Base-by-base conservation (phyloP, 2,797 vertebrate species). In the Neoniphon sammara region DNA sequence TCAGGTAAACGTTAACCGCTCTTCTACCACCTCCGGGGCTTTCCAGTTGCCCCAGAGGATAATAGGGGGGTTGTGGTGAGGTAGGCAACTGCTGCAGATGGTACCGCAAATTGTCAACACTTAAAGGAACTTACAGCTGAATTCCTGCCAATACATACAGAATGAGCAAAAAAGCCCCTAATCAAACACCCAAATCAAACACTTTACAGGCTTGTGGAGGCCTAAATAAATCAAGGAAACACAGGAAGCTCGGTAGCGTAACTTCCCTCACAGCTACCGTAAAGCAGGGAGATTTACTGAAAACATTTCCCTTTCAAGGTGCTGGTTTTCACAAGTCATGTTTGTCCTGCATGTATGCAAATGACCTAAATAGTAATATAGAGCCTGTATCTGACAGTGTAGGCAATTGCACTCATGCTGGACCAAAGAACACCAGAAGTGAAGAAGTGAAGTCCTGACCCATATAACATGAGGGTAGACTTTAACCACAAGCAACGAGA, bases 41-140 rank as follows among this genome's bases (percentile, higher is more conserved):
- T 93, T 93, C 91, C 91, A 91, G 18, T 66, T 74, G 31, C 76
- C 87, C 81, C 72, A 12, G 59, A 72, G 87, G 72, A 80, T 73
- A 47, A 72, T 17, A 75, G 39, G 56, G 66, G 60, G 36, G 70
- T 68, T 90, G 82, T 12, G 79, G 78, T 75, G 42, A 73, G 69
- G 42, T 7, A 12, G 62, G 81, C 23, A 80, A 80, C 52, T 69
- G 70, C 70, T 85, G 76, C 75, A 82, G 63, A 60, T 39, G 74
- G 49, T 55, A 61, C 70, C 7, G 14, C 71, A 83, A 52, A 70
- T 0, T 15, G 52, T 62, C 18, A 12, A 76, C 73, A 61, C 5
- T 89, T 90, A 75, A 86, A 83, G 63, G 47, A 90, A 92, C 85
- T 69, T 75, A 64, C 44, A 67, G 15, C 50, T 15, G 23, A 42